Evolutionary conservation across 1,140 invertebrate genomes (phyloP).

Genomic region (Pantala flavescens): DNA sequence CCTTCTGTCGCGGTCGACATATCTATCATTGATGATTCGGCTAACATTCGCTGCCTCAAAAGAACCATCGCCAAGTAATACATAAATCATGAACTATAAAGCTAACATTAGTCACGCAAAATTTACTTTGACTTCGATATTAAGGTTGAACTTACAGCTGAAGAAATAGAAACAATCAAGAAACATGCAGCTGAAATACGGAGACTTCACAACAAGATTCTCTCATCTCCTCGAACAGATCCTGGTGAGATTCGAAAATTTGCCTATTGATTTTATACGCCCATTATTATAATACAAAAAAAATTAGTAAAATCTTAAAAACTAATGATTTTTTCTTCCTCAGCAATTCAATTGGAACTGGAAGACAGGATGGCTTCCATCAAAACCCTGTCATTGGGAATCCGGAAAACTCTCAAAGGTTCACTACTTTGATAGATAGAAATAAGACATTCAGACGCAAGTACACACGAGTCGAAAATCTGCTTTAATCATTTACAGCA

Average conservation of each 20-base stretch:
- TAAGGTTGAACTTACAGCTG: neutral
- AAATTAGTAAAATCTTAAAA: neutral
- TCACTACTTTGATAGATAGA: too few relatives aligned
- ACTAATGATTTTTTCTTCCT: neutral
- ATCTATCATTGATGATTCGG: neutral
- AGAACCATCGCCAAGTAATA: neutral
- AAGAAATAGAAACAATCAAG: slow-evolving; percentile 36
- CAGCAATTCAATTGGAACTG: slow-evolving; percentile 1
- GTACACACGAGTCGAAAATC: too few relatives aligned
- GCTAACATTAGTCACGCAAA: neutral
- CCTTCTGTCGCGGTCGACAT: too few relatives aligned
- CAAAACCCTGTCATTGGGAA: neutral
- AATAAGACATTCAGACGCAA: too few relatives aligned
- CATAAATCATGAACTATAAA: neutral
- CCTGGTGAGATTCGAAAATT: neutral
- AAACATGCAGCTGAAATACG: slow-evolving; percentile 41
- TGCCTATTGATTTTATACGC: neutral
- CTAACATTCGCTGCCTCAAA: neutral
- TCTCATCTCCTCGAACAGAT: slow-evolving; percentile 28
- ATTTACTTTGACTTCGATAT: neutral
- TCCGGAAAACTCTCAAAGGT: slow-evolving; percentile 1
- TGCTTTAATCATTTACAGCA: too few relatives aligned
- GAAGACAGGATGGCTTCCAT: slow-evolving; percentile 12
- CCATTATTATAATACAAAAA: neutral
- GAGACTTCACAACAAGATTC: slow-evolving; percentile 43